Conservation (phyloP, 2,113 vertebrate species). For the Brachyhypopomus gauderio region DNA sequence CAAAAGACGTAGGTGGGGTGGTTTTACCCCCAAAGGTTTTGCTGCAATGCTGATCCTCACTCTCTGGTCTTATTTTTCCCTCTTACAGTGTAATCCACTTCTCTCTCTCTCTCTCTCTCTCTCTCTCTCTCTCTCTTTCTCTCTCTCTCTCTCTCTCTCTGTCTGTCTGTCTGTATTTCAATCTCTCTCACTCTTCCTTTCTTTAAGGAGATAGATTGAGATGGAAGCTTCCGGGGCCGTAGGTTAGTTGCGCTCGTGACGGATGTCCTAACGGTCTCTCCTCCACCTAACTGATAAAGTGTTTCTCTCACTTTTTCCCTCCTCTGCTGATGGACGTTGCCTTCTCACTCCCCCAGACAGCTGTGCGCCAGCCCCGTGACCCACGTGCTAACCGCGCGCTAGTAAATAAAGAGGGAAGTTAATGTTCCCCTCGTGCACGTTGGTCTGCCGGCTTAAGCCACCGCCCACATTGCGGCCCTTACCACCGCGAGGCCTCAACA, state of each 20-base stretch:
- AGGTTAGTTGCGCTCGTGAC: conserved; percentile 22
- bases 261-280: neutral
- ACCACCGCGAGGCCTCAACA: conserved; percentile 8
- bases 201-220: conserved; percentile 32
- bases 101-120: neutral
- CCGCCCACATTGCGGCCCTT: conserved; percentile 31
- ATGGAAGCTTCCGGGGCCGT: conserved; percentile 24
- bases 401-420: conserved; percentile 40
- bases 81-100: neutral
- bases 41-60: neutral
- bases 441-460: conserved; percentile 28
- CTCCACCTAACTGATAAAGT: conserved; percentile 21
- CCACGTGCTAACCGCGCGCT: conserved; percentile 31
- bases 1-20: too few species aligned
- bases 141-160: neutral
- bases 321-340: conserved; percentile 24
- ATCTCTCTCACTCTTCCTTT: neutral
- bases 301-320: conserved; percentile 35
- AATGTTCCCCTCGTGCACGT: conserved; percentile 11
- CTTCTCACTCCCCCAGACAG: conserved; percentile 32
- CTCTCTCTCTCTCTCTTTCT: neutral
- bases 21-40: neutral
- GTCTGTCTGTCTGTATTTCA: too few species aligned
- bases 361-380: conserved; percentile 37
- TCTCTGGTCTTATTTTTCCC: neutral